These are phyloP conservation scores for Cataglyphis rosenhaueri DNA, from an alignment of 2,888 invertebrate genomes.

Conservation along the genomic window DNA sequence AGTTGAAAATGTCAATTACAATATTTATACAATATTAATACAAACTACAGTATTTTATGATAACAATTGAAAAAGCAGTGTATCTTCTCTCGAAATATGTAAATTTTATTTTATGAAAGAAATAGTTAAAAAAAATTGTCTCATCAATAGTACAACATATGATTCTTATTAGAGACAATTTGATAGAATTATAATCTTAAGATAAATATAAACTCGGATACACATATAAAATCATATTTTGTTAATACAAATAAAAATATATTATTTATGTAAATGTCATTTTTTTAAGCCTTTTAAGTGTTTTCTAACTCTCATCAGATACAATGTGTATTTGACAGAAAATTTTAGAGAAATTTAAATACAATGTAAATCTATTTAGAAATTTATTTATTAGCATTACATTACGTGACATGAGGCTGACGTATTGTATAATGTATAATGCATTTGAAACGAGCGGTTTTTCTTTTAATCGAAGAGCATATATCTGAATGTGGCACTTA, in stretches of 20 bases:
- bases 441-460: neutral
- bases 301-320: neutral
- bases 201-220: neutral
- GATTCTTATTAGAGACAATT: neutral
- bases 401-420: neutral
- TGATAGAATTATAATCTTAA: slow-evolving; percentile 17
- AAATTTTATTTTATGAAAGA: neutral
- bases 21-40: neutral
- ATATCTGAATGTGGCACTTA: slow-evolving; percentile 42
- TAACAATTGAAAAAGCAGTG: neutral
- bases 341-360: neutral
- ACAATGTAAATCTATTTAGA: neutral
- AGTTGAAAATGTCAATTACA: slow-evolving; percentile 9
- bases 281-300: neutral
- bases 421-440: too few relatives aligned
- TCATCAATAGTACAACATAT: too few relatives aligned
- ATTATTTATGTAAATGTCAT: neutral
- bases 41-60: slow-evolving; percentile 4
- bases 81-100: neutral
- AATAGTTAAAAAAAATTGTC: neutral
- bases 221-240: neutral
- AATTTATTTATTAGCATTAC: neutral
- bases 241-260: neutral
- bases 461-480: neutral
- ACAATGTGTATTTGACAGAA: neutral